phyloP scores from a whole-genome alignment of 2,113 vertebrate genomes.

The Heterotilapia buettikoferi region DNA sequence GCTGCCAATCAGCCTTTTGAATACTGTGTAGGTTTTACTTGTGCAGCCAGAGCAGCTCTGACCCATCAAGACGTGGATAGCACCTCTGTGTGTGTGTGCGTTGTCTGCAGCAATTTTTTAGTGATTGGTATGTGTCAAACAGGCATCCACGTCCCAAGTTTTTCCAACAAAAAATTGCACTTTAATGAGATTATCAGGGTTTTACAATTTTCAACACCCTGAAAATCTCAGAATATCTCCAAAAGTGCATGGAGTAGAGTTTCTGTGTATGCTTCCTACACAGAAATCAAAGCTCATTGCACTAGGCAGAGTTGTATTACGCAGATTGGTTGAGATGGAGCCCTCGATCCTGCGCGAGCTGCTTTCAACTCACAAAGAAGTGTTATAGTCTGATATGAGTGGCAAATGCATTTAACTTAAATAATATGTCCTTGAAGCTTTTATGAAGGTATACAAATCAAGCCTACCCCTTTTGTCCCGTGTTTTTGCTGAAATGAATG shows the following conservation, averaged over 20 bases:
- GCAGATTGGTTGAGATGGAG: background rate
- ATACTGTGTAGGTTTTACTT: background rate
- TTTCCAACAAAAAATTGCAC: background rate
- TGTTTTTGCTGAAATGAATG: constrained; percentile 5
- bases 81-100: background rate
- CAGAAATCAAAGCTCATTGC: background rate
- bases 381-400: background rate
- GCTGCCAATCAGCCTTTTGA: background rate
- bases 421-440: background rate
- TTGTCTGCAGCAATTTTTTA: background rate
- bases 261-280: background rate
- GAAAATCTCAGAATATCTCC: background rate
- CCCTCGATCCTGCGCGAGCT: background rate
- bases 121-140: background rate
- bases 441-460: background rate
- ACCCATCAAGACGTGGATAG: background rate
- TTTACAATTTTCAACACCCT: background rate
- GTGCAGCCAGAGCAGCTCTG: background rate
- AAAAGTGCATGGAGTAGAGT: background rate
- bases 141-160: accelerated
- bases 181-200: background rate
- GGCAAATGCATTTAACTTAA: background rate
- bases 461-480: background rate
- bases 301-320: background rate
- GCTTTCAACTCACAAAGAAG: background rate